phyloP scores from a whole-genome alignment of 30 jellyfish, hydroid and myxozoan genomes.

The Aurelia sp. region DNA sequence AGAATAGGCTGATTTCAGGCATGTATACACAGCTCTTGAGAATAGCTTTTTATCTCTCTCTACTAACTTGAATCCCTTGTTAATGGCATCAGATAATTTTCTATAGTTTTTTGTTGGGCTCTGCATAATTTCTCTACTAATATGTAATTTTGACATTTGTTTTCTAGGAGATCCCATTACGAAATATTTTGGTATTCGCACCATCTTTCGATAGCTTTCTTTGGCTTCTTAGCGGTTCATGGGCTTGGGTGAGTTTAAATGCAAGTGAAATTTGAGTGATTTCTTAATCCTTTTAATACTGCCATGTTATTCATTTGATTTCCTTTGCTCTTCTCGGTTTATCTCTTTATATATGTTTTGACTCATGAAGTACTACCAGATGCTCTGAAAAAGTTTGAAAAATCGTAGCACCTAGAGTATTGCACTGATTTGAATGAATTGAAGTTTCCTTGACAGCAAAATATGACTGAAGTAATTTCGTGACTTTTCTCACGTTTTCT shows the following conservation, averaged over 20 bases:
- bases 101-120: too few species aligned
- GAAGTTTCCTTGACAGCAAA: background rate
- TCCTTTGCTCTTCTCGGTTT: background rate
- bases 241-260: slow-evolving; percentile 86
- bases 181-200: slow-evolving; percentile 92
- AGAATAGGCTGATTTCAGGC: too few species aligned
- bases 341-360: too few species aligned
- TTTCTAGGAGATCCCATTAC: slow-evolving; percentile 61
- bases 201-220: slow-evolving; percentile 76
- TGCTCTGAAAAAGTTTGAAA: too few species aligned
- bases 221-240: slow-evolving; percentile 63
- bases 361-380: too few species aligned
- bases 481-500: background rate
- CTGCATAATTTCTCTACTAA: background rate
- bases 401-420: background rate
- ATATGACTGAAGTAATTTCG: background rate
- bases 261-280: too few species aligned
- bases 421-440: background rate
- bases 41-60: too few species aligned
- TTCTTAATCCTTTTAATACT: background rate
- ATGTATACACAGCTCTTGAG: too few species aligned
- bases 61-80: background rate
- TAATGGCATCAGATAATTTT: too few species aligned
- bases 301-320: background rate
- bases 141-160: background rate